phyloP scores from a whole-genome alignment of 1,140 invertebrate species.

The Drosophila ironensis region DNA sequence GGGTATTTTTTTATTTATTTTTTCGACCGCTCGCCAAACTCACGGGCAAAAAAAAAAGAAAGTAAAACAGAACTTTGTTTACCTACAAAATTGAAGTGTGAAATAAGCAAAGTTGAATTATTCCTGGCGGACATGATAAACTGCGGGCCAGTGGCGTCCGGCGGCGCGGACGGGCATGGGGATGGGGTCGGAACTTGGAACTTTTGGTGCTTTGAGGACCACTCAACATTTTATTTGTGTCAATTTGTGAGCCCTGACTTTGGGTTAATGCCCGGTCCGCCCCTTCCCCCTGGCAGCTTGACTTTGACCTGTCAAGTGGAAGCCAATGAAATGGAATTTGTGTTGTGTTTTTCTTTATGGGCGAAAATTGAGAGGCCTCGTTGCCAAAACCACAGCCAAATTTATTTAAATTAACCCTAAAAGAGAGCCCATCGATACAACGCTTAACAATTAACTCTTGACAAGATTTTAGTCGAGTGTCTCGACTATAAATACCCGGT shows the following conservation, averaged over 20 bases:
- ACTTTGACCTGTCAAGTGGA: conserved; percentile 39
- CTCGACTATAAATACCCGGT: no score
- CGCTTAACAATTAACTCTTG: no score
- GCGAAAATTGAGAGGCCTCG: not conserved
- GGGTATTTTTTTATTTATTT: conserved; percentile 24
- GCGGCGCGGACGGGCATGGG: no score
- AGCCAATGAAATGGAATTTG: conserved; percentile 43
- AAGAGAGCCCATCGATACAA: no score
- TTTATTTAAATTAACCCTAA: no score
- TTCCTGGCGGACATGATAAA: conserved; percentile 82
- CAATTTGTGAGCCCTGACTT: conserved; percentile 71
- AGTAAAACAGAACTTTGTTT: conserved; percentile 66
- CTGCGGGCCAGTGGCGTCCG: conserved; percentile 45
- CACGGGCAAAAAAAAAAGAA: not conserved
- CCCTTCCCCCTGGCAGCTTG: conserved; percentile 40
- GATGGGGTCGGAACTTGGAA: not conserved
- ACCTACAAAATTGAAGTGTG: conserved; percentile 80
- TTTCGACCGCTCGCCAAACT: not conserved
- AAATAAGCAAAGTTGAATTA: conserved; percentile 81
- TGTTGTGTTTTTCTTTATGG: not conserved
- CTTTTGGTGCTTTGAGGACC: conserved; percentile 4
- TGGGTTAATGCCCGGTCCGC: conserved; percentile 47
- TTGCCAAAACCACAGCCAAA: not conserved
- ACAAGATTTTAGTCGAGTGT: no score
- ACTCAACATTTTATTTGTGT: conserved; percentile 73